Conservation (phyloP, 2,797 vertebrate genomes). For the Semaprochilodus insignis region DNA sequence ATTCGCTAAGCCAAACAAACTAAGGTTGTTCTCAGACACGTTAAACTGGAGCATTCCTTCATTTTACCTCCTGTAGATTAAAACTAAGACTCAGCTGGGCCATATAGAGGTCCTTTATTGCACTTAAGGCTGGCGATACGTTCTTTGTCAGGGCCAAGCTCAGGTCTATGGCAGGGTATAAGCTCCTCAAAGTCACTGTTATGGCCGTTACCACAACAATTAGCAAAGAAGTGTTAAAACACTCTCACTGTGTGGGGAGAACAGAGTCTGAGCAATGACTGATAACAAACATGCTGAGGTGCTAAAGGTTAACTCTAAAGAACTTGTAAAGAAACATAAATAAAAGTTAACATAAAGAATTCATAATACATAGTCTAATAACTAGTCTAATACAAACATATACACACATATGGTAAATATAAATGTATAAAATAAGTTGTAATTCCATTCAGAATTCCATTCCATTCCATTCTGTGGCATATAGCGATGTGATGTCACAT, state of each 20-base stretch:
- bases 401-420: no score
- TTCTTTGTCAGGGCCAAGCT: constrained; percentile 74
- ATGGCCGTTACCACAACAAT: constrained; percentile 82
- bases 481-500: no score
- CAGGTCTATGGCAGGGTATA: constrained; percentile 73
- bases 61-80: constrained; percentile 21
- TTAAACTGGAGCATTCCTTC: background rate
- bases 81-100: constrained; percentile 48
- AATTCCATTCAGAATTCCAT: no score
- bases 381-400: no score
- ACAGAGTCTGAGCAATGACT: constrained; percentile 59
- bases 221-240: constrained; percentile 88
- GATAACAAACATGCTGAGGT: constrained; percentile 63
- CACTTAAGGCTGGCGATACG: constrained; percentile 57
- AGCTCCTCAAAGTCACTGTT: constrained; percentile 81
- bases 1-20: constrained; percentile 69
- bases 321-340: background rate
- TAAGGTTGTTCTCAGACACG: background rate
- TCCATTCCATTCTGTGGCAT: no score
- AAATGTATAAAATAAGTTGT: no score
- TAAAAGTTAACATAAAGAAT: no score
- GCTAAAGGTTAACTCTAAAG: background rate
- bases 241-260: constrained; percentile 64
- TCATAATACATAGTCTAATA: no score
- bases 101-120: constrained; percentile 79